Conservation (phyloP, 92 coral and sea anemone genomes). For the Phenganax subtilis region DNA sequence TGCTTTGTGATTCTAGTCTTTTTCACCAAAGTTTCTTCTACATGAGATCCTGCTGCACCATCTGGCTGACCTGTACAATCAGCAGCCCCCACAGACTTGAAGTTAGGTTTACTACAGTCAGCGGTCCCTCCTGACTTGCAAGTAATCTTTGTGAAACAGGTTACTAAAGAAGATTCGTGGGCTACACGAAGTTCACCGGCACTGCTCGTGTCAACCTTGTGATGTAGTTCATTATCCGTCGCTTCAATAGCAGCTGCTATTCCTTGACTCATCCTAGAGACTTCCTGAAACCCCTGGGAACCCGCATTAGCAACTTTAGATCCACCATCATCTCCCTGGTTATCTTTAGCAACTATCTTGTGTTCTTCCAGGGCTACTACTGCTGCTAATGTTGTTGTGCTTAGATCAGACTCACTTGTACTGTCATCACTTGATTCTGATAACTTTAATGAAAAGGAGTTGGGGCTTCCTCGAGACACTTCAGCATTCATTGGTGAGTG, state of each 20-base stretch:
- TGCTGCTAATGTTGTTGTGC: constrained; percentile 27
- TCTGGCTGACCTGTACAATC: constrained; percentile 29
- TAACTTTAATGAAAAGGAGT: constrained; percentile 26
- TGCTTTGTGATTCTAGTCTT: neutral
- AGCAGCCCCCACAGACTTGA: no score
- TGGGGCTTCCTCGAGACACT: constrained; percentile 15
- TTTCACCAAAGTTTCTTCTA: neutral
- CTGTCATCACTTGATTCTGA: constrained; percentile 19
- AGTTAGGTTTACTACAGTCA: neutral
- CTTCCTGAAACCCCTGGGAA: constrained; percentile 53
- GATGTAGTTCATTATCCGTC: constrained; percentile 46
- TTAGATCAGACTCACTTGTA: constrained; percentile 29
- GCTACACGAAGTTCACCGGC: neutral
- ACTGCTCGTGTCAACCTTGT: neutral
- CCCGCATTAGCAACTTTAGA: neutral
- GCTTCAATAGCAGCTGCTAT: constrained; percentile 58
- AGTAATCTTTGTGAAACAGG: neutral
- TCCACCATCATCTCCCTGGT: neutral
- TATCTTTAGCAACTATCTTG: constrained; percentile 11
- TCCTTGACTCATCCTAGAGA: constrained; percentile 55
- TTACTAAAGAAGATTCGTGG: neutral
- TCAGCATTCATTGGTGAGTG: neutral
- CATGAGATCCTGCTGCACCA: constrained; percentile 10
- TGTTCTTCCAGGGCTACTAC: constrained; percentile 32
- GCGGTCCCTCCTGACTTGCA: constrained; percentile 25